Conservation (phyloP, 2,888 invertebrate species). For the Zaprionus lineosus region DNA sequence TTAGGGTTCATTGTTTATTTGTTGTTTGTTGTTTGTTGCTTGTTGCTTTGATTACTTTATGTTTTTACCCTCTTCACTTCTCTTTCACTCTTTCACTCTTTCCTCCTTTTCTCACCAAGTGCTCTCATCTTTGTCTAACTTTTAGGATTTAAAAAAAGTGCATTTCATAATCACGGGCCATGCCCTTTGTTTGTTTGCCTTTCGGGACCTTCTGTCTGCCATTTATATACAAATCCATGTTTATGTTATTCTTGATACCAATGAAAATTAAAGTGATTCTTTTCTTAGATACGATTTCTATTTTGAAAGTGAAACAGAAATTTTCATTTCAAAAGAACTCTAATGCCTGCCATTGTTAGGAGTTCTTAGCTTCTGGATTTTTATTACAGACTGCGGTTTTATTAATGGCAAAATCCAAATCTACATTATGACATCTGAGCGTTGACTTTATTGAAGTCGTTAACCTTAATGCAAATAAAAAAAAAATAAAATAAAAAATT, state of each 20-base stretch:
- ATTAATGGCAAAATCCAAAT: too few relatives aligned
- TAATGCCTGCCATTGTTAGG: neutral
- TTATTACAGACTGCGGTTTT: too few relatives aligned
- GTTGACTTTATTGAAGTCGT: too few relatives aligned
- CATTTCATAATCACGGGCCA: slow-evolving; percentile 56
- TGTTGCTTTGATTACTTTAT: slow-evolving; percentile 29
- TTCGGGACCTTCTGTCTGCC: slow-evolving; percentile 27
- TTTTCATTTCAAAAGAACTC: neutral
- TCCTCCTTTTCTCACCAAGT: neutral
- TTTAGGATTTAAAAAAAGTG: slow-evolving; percentile 30
- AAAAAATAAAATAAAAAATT: too few relatives aligned
- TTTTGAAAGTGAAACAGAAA: slow-evolving; percentile 41
- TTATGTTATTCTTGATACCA: slow-evolving; percentile 27
- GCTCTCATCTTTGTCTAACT: slow-evolving; percentile 3
- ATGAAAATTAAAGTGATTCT: slow-evolving; percentile 45
- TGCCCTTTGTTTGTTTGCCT: slow-evolving; percentile 14
- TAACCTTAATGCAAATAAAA: too few relatives aligned
- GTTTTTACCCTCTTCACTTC: slow-evolving; percentile 10
- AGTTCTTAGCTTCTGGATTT: too few relatives aligned
- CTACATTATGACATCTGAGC: too few relatives aligned
- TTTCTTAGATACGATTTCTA: slow-evolving; percentile 9
- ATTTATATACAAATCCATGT: slow-evolving; percentile 3
- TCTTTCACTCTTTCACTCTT: neutral
- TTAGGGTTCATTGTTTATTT: slow-evolving; percentile 71
- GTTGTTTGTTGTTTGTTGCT: too few relatives aligned